phyloP scores from a whole-genome alignment of 2,113 vertebrate species.

The Phrynosoma blainvillii region DNA sequence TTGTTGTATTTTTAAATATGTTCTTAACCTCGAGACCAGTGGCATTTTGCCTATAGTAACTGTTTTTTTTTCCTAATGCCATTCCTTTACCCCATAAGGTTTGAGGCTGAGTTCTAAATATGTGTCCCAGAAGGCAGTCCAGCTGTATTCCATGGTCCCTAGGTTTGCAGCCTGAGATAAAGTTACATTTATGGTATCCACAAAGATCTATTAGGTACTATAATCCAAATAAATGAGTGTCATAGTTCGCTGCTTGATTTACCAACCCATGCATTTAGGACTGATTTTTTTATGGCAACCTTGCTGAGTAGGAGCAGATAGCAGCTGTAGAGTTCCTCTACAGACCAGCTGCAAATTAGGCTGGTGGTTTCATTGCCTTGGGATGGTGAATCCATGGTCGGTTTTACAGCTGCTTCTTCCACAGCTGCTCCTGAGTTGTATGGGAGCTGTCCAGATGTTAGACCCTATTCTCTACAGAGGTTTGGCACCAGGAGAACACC shows the following conservation, averaged over 20 bases:
- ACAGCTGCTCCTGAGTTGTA: too few species aligned
- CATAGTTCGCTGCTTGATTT: constrained; percentile 42
- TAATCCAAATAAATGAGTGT: constrained; percentile 15
- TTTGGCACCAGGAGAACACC: too few species aligned
- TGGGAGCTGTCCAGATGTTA: too few species aligned
- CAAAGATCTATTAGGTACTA: constrained; percentile 52
- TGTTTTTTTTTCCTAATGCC: constrained; percentile 54
- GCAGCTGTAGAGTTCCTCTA: neutral
- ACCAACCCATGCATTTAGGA: constrained; percentile 21
- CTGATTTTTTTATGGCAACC: neutral
- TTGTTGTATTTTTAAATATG: constrained; percentile 64
- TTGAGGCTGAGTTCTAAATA: neutral
- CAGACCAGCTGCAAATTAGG: neutral
- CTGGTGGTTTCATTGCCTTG: too few species aligned
- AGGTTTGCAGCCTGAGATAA: constrained; percentile 43
- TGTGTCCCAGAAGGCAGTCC: neutral
- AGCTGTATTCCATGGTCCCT: neutral
- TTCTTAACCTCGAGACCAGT: constrained; percentile 59
- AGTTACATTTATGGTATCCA: constrained; percentile 59
- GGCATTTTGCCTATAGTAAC: constrained; percentile 50
- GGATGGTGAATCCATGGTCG: too few species aligned
- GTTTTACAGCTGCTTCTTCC: too few species aligned
- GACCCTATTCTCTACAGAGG: too few species aligned
- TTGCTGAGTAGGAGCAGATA: neutral
- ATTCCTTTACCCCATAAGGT: constrained; percentile 48